Evolutionary conservation across 2,113 vertebrate species (phyloP).

Genomic region (Python bivittatus): DNA sequence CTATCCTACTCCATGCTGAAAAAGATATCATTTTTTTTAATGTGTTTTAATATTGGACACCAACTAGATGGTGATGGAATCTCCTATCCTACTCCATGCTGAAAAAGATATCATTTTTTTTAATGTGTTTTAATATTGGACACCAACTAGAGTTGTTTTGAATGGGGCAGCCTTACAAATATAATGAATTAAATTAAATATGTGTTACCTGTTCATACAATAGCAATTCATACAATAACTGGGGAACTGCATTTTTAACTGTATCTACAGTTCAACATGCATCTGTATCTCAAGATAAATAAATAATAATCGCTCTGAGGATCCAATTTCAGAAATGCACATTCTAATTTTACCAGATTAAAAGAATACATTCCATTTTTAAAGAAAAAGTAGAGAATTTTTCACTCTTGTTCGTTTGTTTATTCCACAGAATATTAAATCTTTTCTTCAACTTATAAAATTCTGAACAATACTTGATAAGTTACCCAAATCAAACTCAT

Average conservation of each 20-base stretch:
- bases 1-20: neutral
- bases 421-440: neutral
- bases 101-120: neutral
- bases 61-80: neutral
- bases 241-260: neutral
- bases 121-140: neutral
- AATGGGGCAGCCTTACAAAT: neutral
- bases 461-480: neutral
- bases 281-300: neutral
- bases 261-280: neutral
- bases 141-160: neutral
- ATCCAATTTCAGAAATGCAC: neutral
- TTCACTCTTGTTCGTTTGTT: neutral
- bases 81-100: neutral
- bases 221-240: neutral
- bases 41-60: neutral
- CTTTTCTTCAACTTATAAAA: neutral
- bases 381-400: neutral
- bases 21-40: neutral
- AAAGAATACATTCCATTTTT: neutral
- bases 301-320: neutral
- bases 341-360: neutral
- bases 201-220: neutral
- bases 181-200: neutral
- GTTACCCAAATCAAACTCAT: neutral